phyloP scores from a whole-genome alignment of 2,113 vertebrate genomes.

The Otis tarda region DNA sequence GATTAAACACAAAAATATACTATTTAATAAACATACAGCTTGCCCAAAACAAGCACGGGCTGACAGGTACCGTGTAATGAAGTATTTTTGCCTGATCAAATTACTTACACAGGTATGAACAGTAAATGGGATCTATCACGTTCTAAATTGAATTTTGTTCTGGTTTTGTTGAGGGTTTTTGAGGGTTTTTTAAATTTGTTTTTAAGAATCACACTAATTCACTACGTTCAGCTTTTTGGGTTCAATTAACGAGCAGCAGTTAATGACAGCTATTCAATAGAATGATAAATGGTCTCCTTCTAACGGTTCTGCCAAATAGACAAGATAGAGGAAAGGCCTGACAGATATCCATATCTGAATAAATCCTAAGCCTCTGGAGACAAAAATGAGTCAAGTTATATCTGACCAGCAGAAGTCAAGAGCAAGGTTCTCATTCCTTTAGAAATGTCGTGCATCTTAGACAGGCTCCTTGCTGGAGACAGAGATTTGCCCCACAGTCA shows the following conservation, averaged over 20 bases:
- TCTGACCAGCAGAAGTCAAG: background rate
- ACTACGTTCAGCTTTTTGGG: too few species aligned
- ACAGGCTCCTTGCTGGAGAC: background rate
- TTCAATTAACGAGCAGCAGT: too few species aligned
- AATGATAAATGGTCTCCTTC: too few species aligned
- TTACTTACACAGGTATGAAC: background rate
- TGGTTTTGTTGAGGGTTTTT: too few species aligned
- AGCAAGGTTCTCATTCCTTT: background rate
- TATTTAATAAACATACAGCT: background rate
- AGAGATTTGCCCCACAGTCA: background rate
- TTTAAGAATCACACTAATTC: too few species aligned
- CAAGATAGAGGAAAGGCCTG: background rate
- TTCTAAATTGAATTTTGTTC: background rate
- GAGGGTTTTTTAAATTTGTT: too few species aligned
- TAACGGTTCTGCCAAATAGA: background rate
- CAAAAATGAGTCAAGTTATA: background rate
- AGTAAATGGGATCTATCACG: background rate
- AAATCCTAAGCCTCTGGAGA: background rate
- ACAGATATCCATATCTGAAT: background rate
- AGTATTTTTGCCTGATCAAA: background rate
- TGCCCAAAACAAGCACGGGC: background rate
- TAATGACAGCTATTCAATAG: too few species aligned
- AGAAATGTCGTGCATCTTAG: background rate
- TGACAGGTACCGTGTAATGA: background rate
- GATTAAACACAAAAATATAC: background rate